A percentile compares a stretch with the other conserved stretches of the same genome.
Conservation (phyloP, 2,797 vertebrate species). For the Prionace glauca region DNA sequence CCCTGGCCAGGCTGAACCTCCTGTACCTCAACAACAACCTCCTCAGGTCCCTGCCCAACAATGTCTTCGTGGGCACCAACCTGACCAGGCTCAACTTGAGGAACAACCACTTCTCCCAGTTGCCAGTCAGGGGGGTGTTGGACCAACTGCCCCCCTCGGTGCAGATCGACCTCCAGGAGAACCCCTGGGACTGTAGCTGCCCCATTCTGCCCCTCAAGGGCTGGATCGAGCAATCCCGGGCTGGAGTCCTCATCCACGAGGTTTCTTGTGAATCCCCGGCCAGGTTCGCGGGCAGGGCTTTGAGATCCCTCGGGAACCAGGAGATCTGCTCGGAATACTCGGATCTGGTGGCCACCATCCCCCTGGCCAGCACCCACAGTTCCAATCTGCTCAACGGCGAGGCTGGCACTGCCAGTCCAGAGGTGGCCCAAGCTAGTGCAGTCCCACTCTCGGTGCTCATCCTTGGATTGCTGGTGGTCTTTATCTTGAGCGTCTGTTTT, state of each 20-base stretch:
- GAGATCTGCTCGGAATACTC: slow-evolving; percentile 85
- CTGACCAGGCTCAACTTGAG: slow-evolving; percentile 89
- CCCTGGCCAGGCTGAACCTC: slow-evolving; percentile 84
- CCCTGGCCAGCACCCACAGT: slow-evolving; percentile 66
- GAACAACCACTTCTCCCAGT: slow-evolving; percentile 90
- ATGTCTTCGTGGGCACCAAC: slow-evolving; percentile 83
- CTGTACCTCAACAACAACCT: slow-evolving; percentile 96
- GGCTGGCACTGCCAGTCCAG: slow-evolving; percentile 65
- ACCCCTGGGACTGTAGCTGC: slow-evolving; percentile 96
- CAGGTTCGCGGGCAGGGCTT: slow-evolving; percentile 79
- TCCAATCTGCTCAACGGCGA: slow-evolving; percentile 60
- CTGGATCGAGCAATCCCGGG: slow-evolving; percentile 89
- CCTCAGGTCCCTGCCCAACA: slow-evolving; percentile 78
- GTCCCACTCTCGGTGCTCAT: slow-evolving; percentile 94
- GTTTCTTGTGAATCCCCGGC: slow-evolving; percentile 90
- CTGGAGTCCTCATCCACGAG: slow-evolving; percentile 87
- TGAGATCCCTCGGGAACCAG: slow-evolving; percentile 84
- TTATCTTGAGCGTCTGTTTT: slow-evolving; percentile 92
- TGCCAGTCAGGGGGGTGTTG: slow-evolving; percentile 82
- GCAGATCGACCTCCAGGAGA: slow-evolving; percentile 96
- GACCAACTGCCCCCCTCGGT: slow-evolving; percentile 92
- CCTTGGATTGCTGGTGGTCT: slow-evolving; percentile 88
- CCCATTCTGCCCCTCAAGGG: slow-evolving; percentile 88
- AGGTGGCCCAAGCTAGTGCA: slow-evolving; percentile 76
- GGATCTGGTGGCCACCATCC: slow-evolving; percentile 64